phyloP scores from a whole-genome alignment of 2,113 vertebrate species.

The Mandrillus leucophaeus region DNA sequence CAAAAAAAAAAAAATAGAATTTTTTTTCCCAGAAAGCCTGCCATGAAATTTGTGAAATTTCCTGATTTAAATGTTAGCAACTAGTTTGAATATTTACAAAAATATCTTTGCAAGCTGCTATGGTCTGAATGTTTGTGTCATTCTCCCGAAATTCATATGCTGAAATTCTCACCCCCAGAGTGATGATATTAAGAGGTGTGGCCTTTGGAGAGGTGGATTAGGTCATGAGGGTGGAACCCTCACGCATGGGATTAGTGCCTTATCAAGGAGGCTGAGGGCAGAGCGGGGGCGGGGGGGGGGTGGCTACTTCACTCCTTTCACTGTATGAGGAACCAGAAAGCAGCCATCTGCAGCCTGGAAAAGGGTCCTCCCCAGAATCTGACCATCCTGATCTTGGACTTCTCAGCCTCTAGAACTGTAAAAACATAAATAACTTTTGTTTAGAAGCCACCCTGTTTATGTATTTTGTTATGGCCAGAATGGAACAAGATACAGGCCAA shows the following conservation, averaged over 20 bases:
- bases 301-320: no score
- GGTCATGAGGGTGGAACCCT: no score
- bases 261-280: not conserved
- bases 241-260: not conserved
- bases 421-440: not conserved
- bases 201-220: not conserved
- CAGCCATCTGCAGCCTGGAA: no score
- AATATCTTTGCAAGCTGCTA: not conserved
- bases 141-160: not conserved
- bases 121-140: not conserved
- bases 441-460: not conserved
- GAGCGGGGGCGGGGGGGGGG: not conserved
- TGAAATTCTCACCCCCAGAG: not conserved
- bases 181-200: not conserved
- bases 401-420: not conserved
- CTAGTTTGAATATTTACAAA: not conserved
- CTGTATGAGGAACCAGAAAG: not conserved
- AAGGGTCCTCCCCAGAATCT: not conserved
- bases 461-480: not conserved
- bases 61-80: slow-evolving; percentile 12
- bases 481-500: not conserved
- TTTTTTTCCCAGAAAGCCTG: not conserved
- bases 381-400: not conserved
- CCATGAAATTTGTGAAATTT: slow-evolving; percentile 5
- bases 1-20: not conserved